Evolutionary conservation across 1,140 invertebrate genomes (phyloP), one percentile per base, ranked within the genome.

Genomic region (Drosophila baimaii): DNA sequence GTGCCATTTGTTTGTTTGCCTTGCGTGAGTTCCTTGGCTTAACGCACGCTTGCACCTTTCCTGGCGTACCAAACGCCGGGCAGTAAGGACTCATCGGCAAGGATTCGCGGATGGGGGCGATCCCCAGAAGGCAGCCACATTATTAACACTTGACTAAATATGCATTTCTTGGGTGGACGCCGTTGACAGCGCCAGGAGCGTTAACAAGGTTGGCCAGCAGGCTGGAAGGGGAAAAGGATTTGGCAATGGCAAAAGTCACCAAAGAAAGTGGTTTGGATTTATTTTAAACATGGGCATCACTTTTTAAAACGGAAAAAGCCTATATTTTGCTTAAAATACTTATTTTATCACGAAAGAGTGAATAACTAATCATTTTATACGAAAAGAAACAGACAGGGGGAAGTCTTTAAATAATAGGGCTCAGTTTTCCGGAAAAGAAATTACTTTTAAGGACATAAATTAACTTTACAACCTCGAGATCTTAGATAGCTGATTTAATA

Each of bases 101-200:
- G 49, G 49, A 52, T 8, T 21, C 7, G 19, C 9, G 13, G 29
- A 19, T n/a, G 68, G 76, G 76, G 59, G 25, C 33, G 76, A 77
- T 71, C 65, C 65, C 62, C 66, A 44, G 33, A 64, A 77, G 85
- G 80, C 77, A 81, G 73, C 81, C 86, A 65, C 77, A 90, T 91
- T 91, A 91, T 91, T 91, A 91, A 91, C 90, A 91, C 90, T 91
- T 72, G 90, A 91, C 90, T 91, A 73, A 91, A 91, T 91, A 91
- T 91, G 90, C 90, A 90, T 91, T 91, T 91, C 85, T 91, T 91
- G 77, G 74, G 70, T 78, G 66, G 75, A 86, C 79, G 62, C 65
- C 69, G 82, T 86, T 77, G 73, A 80, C 80, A 65, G 73, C 62
- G 63, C 46, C 71, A 79, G 62, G 77, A 83, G 83, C 72, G 82